These are phyloP conservation scores for Eupelmus urozonus DNA, from an alignment of 2,888 invertebrate species.

Conservation along the genomic window DNA sequence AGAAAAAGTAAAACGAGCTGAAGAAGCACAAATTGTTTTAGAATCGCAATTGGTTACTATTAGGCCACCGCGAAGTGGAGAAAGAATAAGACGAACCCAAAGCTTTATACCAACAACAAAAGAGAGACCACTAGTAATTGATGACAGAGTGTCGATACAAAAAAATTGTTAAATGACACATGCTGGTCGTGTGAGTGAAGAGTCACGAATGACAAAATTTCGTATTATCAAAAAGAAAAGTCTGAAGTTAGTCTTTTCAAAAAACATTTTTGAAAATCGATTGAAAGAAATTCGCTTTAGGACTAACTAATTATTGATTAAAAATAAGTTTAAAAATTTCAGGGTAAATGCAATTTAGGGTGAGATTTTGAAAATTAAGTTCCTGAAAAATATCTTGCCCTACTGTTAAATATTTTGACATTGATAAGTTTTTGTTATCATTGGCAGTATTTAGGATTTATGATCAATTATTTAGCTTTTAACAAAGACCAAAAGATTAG, in stretches of 20 bases:
- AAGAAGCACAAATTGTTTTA: conserved; percentile 81
- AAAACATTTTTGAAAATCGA: conserved; percentile 41
- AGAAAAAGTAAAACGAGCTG: conserved; percentile 84
- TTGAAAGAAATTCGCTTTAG: conserved; percentile 7
- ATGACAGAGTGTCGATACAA: conserved; percentile 62
- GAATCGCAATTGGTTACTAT: conserved; percentile 80
- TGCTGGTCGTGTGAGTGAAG: conserved; percentile 33
- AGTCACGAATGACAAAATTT: conserved; percentile 24
- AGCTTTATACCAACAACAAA: conserved; percentile 85
- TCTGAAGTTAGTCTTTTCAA: conserved; percentile 51
- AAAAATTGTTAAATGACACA: conserved; percentile 62
- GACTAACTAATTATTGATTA: conserved; percentile 33
- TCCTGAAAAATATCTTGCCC: conserved; percentile 61
- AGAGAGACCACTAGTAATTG: conserved; percentile 73
- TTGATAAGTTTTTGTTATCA: conserved; percentile 32
- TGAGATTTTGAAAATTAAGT: conserved; percentile 58
- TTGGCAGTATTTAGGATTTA: conserved; percentile 42
- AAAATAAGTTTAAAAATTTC: conserved; percentile 28
- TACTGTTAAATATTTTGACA: conserved; percentile 39
- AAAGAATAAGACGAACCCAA: conserved; percentile 82
- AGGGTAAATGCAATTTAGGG: conserved; percentile 46
- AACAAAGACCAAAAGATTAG: conserved; percentile 33
- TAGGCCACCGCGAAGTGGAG: conserved; percentile 80
- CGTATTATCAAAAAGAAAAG: conserved; percentile 53
- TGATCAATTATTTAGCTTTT: conserved; percentile 1